Percentiles rank a stretch among this genome's conserved stretches.
phyloP scores from a whole-genome alignment of 1,140 invertebrate genomes.

The Lasaia peninsularis region DNA sequence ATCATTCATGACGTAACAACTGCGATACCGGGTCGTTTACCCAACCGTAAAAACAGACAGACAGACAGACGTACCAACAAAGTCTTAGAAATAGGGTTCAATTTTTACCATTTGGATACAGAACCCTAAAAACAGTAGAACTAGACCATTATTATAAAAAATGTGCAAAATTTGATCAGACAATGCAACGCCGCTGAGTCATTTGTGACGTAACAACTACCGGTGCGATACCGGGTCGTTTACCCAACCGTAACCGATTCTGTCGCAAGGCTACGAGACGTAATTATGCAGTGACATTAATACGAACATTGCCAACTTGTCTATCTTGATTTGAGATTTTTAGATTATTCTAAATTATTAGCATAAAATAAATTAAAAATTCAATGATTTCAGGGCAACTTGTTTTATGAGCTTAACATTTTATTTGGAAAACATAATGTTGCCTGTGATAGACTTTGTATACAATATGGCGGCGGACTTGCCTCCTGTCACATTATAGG shows the following conservation, averaged over 20 bases:
- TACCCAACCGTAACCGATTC: conserved; percentile 33
- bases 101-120: too few relatives aligned
- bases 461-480: too few relatives aligned
- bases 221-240: conserved; percentile 37
- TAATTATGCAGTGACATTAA: conserved; percentile 23
- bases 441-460: too few relatives aligned
- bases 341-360: neutral
- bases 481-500: too few relatives aligned
- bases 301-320: conserved; percentile 9
- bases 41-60: conserved; percentile 32
- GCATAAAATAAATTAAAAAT: too few relatives aligned
- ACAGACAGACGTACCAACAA: too few relatives aligned
- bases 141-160: too few relatives aligned
- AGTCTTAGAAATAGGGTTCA: too few relatives aligned
- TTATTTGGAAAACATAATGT: too few relatives aligned
- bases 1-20: conserved; percentile 7
- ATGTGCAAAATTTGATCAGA: neutral
- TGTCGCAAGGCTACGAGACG: conserved; percentile 29
- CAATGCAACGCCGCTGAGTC: conserved; percentile 5
- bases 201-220: conserved; percentile 9
- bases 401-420: too few relatives aligned
- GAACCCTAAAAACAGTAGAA: too few relatives aligned
- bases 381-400: too few relatives aligned
- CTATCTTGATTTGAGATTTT: neutral
- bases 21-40: conserved; percentile 40